Percentiles rank a stretch among this genome's conserved stretches.
Conservation (phyloP, 1,140 invertebrate species). For the Samia ricini region DNA sequence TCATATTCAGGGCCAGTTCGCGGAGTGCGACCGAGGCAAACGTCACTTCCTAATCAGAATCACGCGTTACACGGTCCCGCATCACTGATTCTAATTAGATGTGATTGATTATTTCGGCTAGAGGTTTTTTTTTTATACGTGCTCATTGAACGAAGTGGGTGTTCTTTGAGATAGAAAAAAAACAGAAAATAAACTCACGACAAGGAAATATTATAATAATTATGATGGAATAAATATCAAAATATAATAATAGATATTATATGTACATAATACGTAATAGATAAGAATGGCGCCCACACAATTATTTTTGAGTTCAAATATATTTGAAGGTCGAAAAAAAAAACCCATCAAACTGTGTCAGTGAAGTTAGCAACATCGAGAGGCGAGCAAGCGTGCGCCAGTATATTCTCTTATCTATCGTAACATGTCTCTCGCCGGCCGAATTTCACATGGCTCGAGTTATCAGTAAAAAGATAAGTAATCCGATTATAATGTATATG, state of each 20-base stretch:
- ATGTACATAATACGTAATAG: neutral
- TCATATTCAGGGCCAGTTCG: slow-evolving; percentile 5
- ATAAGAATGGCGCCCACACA: too few relatives aligned
- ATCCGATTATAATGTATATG: slow-evolving; percentile 6
- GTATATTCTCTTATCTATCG: slow-evolving; percentile 16
- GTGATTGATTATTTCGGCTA: slow-evolving; percentile 44
- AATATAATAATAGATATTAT: slow-evolving; percentile 11
- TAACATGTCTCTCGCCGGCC: slow-evolving; percentile 11
- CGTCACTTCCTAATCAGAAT: slow-evolving; percentile 16
- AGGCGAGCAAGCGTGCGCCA: slow-evolving; percentile 16
- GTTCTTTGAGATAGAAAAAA: slow-evolving; percentile 18
- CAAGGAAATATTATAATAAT: slow-evolving; percentile 4
- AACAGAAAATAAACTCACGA: slow-evolving; percentile 10
- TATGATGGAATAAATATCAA: neutral
- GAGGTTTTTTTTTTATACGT: slow-evolving; percentile 29
- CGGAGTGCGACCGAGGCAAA: neutral
- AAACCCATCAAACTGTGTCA: slow-evolving; percentile 44
- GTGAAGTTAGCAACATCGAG: slow-evolving; percentile 26
- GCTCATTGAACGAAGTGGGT: slow-evolving; percentile 19
- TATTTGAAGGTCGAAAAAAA: slow-evolving; percentile 43
- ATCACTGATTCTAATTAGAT: slow-evolving; percentile 24
- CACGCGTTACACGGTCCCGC: slow-evolving; percentile 9
- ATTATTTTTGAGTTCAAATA: slow-evolving; percentile 58
- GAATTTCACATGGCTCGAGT: slow-evolving; percentile 34
- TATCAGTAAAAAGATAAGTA: slow-evolving; percentile 19